A percentile compares a stretch with the other conserved stretches of the same genome.
Evolutionary conservation across 2,888 invertebrate genomes (phyloP).

Genomic region (Epistrophella euchroma): DNA sequence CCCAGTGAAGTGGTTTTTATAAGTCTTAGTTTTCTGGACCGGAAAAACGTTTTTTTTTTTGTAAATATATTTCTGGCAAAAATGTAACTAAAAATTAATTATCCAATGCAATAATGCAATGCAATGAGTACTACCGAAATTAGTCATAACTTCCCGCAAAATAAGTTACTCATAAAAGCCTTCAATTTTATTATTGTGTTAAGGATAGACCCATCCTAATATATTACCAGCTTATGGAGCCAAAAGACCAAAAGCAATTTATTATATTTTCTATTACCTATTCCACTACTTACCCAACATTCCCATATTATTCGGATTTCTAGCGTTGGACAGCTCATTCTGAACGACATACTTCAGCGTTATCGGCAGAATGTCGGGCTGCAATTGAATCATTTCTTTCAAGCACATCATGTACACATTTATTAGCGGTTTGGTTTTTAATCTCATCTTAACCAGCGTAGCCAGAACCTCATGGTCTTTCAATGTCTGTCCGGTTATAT

Average conservation of each 20-base stretch:
- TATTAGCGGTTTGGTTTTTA: conserved; percentile 96
- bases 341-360: conserved; percentile 96
- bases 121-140: no score
- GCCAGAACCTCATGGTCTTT: conserved; percentile 91
- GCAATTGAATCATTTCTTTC: conserved; percentile 94
- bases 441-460: conserved; percentile 93
- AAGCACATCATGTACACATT: conserved; percentile 95
- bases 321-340: conserved; percentile 95
- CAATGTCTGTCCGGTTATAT: conserved; percentile 89
- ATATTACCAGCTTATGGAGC: background rate
- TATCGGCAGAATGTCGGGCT: conserved; percentile 92
- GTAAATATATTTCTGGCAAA: no score
- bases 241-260: background rate
- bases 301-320: conserved; percentile 98
- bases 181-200: no score
- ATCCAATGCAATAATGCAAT: no score
- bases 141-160: no score
- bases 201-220: no score
- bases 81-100: no score
- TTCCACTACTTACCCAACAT: conserved; percentile 86
- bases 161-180: no score
- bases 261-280: background rate
- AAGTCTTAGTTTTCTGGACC: no score
- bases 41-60: no score
- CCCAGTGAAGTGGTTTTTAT: no score